A percentile compares a stretch with the other conserved stretches of the same genome.
These are phyloP conservation scores for Scopus umbretta DNA, from an alignment of 2,113 vertebrate genomes.

Conservation along the genomic window DNA sequence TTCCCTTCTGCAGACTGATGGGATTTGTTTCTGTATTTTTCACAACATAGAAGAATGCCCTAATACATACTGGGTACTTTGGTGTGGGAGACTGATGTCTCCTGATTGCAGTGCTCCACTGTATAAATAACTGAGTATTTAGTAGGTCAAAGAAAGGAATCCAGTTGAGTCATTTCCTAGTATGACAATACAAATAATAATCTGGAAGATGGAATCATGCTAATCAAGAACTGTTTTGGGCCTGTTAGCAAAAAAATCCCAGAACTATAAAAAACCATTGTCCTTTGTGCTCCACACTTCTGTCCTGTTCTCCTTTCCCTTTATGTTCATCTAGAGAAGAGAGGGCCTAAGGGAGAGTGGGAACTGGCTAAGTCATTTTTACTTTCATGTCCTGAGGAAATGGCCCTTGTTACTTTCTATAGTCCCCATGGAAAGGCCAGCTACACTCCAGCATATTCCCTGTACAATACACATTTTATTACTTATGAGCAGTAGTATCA, in stretches of 20 bases:
- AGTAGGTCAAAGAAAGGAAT: background rate
- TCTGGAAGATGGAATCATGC: background rate
- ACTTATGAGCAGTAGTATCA: rapidly evolving
- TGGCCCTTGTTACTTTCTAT: background rate
- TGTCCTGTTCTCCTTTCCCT: background rate
- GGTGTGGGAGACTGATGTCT: background rate
- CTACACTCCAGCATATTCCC: background rate
- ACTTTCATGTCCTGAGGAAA: background rate
- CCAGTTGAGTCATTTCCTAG: background rate
- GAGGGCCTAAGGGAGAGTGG: background rate
- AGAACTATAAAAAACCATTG: background rate
- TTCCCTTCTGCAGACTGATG: background rate
- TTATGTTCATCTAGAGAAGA: background rate
- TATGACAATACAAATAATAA: background rate
- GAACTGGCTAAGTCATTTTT: background rate
- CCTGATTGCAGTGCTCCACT: background rate
- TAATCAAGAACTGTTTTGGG: background rate
- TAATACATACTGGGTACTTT: background rate
- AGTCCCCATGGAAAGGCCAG: background rate
- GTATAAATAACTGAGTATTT: background rate
- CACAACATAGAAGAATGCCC: background rate
- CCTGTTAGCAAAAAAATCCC: background rate
- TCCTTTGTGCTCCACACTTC: background rate
- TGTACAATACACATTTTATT: background rate
- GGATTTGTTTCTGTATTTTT: background rate